Percentiles rank a stretch among this genome's conserved stretches.
Evolutionary conservation across 1,140 invertebrate genomes (phyloP).

Genomic region (Cyrtorhinus lividipennis): DNA sequence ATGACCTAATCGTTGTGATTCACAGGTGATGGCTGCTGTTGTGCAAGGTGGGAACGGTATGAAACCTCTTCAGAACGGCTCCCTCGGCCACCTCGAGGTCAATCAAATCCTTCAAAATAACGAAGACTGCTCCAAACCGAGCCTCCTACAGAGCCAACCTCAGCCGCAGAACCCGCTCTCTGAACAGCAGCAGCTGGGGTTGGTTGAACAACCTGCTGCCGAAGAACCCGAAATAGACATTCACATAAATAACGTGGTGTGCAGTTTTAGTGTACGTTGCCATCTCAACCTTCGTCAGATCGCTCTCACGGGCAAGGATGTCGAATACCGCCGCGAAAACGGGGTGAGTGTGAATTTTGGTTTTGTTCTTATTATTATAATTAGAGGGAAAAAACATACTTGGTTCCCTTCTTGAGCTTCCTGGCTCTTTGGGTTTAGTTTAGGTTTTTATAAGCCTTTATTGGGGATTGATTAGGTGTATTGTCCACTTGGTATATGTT

Average conservation of each 20-base stretch:
- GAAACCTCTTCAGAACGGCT: constrained; percentile 23
- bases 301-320: constrained; percentile 81
- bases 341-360: constrained; percentile 55
- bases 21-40: constrained; percentile 21
- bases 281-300: constrained; percentile 93
- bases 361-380: too few species aligned
- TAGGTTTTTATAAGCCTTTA: background rate
- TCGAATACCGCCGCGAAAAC: constrained; percentile 89
- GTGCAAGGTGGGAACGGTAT: constrained; percentile 23
- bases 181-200: background rate
- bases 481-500: too few species aligned
- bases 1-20: too few species aligned
- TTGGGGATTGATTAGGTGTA: too few species aligned
- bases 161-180: background rate
- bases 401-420: too few species aligned
- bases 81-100: constrained; percentile 20
- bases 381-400: too few species aligned
- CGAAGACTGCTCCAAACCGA: background rate
- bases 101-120: constrained; percentile 12
- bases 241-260: constrained; percentile 96
- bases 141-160: background rate
- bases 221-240: constrained; percentile 56
- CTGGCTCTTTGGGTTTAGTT: background rate
- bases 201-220: background rate
- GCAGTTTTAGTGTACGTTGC: constrained; percentile 92